Percentiles rank a stretch among this genome's conserved stretches.
Evolutionary conservation across 1,140 invertebrate genomes (phyloP).

Genomic region (Vanessa tameamea): DNA sequence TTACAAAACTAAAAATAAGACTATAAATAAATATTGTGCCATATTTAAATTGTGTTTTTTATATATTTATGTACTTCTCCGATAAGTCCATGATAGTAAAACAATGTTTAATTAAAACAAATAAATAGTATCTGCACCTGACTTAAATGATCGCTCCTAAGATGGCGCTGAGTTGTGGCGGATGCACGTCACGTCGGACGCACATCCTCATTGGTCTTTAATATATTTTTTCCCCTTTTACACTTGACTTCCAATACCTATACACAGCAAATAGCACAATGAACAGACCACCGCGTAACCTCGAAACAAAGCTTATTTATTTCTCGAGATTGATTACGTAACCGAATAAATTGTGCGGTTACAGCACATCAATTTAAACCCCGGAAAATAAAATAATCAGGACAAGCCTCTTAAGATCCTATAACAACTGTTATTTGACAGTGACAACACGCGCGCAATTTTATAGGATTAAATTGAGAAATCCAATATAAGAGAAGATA

Average conservation of each 20-base stretch:
- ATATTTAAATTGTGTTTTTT: neutral
- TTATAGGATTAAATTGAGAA: no score
- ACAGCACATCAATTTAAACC: constrained; percentile 45
- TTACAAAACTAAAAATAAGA: no score
- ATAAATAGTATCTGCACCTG: constrained; percentile 36
- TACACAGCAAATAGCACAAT: constrained; percentile 47
- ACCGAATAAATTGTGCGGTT: constrained; percentile 54
- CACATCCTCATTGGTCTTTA: constrained; percentile 63
- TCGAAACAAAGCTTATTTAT: constrained; percentile 66
- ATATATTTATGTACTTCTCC: neutral
- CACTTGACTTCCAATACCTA: constrained; percentile 45
- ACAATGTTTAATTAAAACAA: constrained; percentile 35
- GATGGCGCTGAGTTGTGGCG: constrained; percentile 56
- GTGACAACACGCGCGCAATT: neutral
- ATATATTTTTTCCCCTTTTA: constrained; percentile 65
- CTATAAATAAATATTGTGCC: no score
- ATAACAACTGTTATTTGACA: constrained; percentile 21
- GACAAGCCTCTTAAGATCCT: constrained; percentile 17
- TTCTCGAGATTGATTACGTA: constrained; percentile 64
- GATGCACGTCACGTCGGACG: constrained; percentile 73
- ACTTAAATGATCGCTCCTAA: constrained; percentile 42
- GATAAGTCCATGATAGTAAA: constrained; percentile 2
- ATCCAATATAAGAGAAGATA: no score
- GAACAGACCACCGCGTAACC: constrained; percentile 46
- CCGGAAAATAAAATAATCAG: constrained; percentile 47